Evolutionary conservation across 2,888 invertebrate species (phyloP), one percentile per base, ranked within the genome.

Genomic region (Synanthedon formicaeformis): DNA sequence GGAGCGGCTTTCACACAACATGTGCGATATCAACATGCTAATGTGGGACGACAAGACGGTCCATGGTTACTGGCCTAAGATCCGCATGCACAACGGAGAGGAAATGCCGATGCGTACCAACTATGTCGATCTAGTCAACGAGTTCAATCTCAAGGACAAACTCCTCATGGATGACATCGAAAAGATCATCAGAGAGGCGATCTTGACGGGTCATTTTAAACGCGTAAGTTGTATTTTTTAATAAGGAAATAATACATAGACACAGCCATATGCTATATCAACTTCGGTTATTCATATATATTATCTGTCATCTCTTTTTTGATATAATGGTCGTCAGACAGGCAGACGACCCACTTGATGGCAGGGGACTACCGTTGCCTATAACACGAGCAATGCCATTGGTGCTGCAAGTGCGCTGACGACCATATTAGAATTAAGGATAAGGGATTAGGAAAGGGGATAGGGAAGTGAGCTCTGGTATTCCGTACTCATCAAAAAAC

Each of bases 41-140:
- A 78, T 75, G 64, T 88, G 86, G 79, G 62, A 84, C 62, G 71
- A 73, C 52, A 75, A 78, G 14, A 66, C 88, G 56, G 75, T 75
- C 61, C 68, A 70, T 16, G 90, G 90, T 53, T 91, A 90, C 78
- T 90, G 90, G 80, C 91, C 91, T 48, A 88, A 89, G 62, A 83
- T 91, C 65, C 81, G 82, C 51, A 78, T 89, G 66, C 83, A 81
- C 70, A 90, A 86, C 59, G 91, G 91, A 45, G 78, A 88, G 13
- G 88, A 89, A 58, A 88, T 90, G 80, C 89, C 90, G 4, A 81
- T 86, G 40, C 86, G 91, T 50, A 75, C 81, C 23, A 88, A 88
- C 71, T 74, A 88, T 64, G 58, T 75, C 51, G 51, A 66, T 12
- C 53, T 80, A 23, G 50, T 78, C 11, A 78, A 65, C 12, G 65